Percentiles rank a stretch among this genome's conserved stretches.
Evolutionary conservation across 1,140 invertebrate species (phyloP).

Genomic region (Meloidogyne floridensis): DNA sequence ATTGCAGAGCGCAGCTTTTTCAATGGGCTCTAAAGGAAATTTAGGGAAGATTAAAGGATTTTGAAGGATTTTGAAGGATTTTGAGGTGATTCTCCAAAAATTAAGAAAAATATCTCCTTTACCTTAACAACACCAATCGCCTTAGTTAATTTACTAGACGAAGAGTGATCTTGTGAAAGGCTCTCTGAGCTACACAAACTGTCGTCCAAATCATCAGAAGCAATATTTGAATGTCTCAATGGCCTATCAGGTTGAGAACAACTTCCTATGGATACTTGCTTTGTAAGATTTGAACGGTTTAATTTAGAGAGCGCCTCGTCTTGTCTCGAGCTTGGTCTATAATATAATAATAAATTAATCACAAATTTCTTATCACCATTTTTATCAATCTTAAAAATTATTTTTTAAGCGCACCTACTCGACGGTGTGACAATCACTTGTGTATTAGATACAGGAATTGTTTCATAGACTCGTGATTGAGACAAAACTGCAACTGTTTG

Average conservation of each 20-base stretch:
- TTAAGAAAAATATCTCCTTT: not conserved
- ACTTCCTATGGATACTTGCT: not conserved
- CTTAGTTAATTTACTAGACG: not conserved
- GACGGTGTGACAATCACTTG: constrained; percentile 33
- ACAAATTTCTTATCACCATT: too few relatives aligned
- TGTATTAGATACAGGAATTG: not conserved
- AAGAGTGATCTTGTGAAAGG: not conserved
- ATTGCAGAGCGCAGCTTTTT: not conserved
- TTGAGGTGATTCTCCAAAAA: too few relatives aligned
- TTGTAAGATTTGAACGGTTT: not conserved
- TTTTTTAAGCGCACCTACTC: constrained; percentile 21
- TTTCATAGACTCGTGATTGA: not conserved
- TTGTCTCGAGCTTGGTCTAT: constrained; percentile 1
- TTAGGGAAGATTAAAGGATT: too few relatives aligned
- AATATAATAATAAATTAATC: not conserved
- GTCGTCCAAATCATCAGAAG: not conserved
- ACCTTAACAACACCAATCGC: constrained; percentile 1
- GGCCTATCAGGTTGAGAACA: not conserved
- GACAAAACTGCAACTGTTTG: not conserved
- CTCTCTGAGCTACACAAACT: not conserved
- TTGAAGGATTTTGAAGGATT: too few relatives aligned
- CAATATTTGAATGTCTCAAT: not conserved
- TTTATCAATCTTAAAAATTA: not conserved
- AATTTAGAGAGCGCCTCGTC: not conserved
- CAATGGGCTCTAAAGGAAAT: not conserved